Base-by-base conservation (phyloP, 1,140 invertebrate species). In the Sitophilus oryzae region DNA sequence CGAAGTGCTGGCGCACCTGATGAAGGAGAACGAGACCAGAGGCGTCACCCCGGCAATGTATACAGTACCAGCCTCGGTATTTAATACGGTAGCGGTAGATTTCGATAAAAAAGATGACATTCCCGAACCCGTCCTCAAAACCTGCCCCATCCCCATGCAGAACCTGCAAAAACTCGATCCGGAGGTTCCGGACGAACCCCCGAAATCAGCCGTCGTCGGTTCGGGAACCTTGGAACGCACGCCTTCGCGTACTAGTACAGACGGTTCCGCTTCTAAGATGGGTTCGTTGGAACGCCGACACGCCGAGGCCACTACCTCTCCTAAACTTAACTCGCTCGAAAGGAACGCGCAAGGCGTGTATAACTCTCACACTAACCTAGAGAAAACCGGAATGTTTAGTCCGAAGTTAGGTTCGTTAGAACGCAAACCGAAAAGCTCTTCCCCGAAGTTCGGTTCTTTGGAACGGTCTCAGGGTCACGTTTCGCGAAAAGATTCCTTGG, bases 1-100 rank as follows among this genome's bases (percentile, higher is more conserved):
- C 0, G 86, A 91, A 64, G 88, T 94, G 34, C 76, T 95, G 30
- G 89, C 87, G 10, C 86, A 90, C 58, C 76, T 95, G 54, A 83
- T 94, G 74, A 83, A 87, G 65, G 91, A 94, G 68, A 91, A 89
- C 72, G 87, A 90, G 68, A 73, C 80, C 35, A 79, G 89, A 50
- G 82, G 84, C 61, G 77, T 89, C 64, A 86, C 85, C 75, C 87
- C 89, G 59, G 88, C 88, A 55, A 84, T 85, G 18, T 94, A 94
- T 77, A 91, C 82, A 47, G 88, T 88, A 42, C 90, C 90, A 64
- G 91, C 91, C 55, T 92, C 89, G 68, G 88, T 91, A 75, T 91
- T 93, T 80, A 94, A 94, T 74, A 93, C 89, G 58, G 80, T 93
- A 74, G 84, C 89, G 66, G 91, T 93, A 73, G 88, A 91, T 74